Evolutionary conservation across 1,140 invertebrate genomes (phyloP).

Genomic region (Trichonephila inaurata): DNA sequence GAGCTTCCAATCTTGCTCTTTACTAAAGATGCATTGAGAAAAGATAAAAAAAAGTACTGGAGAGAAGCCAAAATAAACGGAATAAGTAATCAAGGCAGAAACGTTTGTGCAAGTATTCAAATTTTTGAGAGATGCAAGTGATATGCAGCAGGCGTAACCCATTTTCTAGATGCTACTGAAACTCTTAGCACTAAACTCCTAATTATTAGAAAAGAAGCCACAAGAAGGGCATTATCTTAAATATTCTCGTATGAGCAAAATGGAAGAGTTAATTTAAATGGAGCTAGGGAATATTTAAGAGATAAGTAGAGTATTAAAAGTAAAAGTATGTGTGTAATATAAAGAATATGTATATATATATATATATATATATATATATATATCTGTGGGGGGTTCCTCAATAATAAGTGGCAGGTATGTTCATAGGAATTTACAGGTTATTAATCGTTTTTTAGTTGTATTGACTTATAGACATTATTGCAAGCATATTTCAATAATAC

Average conservation of each 20-base stretch:
- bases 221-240: not conserved
- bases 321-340: too few species aligned
- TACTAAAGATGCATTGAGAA: conserved; percentile 1
- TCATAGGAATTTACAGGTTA: too few species aligned
- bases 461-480: too few species aligned
- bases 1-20: not conserved
- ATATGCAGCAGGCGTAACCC: not conserved
- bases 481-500: too few species aligned
- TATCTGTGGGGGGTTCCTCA: too few species aligned
- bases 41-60: conserved; percentile 49
- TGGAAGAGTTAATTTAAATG: not conserved
- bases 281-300: not conserved
- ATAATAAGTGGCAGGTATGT: too few species aligned
- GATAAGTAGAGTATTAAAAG: not conserved
- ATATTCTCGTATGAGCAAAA: not conserved
- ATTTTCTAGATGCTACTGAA: not conserved
- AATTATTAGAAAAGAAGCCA: not conserved
- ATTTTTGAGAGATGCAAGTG: conserved; percentile 14
- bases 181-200: not conserved
- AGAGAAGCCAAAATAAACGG: conserved; percentile 59
- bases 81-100: conserved; percentile 45
- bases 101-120: conserved; percentile 38
- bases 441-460: too few species aligned
- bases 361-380: too few species aligned
- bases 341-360: too few species aligned